phyloP scores from a whole-genome alignment of 2,888 invertebrate species.

The Campoplex capitator region DNA sequence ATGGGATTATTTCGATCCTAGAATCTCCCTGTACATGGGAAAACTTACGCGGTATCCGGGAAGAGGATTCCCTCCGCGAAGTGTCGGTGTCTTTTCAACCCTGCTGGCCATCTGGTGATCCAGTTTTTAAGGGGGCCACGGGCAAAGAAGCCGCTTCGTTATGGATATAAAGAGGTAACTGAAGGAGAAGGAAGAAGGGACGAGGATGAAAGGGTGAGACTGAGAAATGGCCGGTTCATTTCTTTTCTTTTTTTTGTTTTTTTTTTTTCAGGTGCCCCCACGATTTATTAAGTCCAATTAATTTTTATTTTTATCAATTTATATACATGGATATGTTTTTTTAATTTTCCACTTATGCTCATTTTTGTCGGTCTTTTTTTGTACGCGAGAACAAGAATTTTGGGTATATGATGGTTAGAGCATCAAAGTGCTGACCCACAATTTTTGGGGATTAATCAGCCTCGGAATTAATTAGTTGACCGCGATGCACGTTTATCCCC shows the following conservation, averaged over 20 bases:
- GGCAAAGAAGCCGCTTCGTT: conserved; percentile 46
- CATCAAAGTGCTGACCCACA: conserved; percentile 65
- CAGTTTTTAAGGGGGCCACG: conserved; percentile 34
- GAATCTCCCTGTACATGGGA: conserved; percentile 7
- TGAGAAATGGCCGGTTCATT: conserved; percentile 50
- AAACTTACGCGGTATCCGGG: conserved; percentile 57
- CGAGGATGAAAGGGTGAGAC: conserved; percentile 50
- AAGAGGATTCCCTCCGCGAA: conserved; percentile 40
- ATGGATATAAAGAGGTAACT: conserved; percentile 18
- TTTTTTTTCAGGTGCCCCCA: background rate
- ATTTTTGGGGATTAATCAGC: conserved; percentile 78
- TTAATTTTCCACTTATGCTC: conserved; percentile 22
- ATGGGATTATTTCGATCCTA: background rate
- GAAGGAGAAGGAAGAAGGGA: conserved; percentile 9
- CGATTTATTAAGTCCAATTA: conserved; percentile 36
- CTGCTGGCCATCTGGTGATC: conserved; percentile 63
- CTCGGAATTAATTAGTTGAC: conserved; percentile 77
- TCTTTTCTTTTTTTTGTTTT: background rate
- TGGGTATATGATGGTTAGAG: background rate
- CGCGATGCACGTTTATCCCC: conserved; percentile 25
- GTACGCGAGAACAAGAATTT: background rate
- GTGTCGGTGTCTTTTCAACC: conserved; percentile 54
- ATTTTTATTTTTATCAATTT: conserved; percentile 13
- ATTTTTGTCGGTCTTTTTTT: background rate
- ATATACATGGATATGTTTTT: background rate